Evolutionary conservation across 2,113 vertebrate genomes (phyloP), one percentile per base, ranked within the genome.

Genomic region (Corvus hawaiiensis): DNA sequence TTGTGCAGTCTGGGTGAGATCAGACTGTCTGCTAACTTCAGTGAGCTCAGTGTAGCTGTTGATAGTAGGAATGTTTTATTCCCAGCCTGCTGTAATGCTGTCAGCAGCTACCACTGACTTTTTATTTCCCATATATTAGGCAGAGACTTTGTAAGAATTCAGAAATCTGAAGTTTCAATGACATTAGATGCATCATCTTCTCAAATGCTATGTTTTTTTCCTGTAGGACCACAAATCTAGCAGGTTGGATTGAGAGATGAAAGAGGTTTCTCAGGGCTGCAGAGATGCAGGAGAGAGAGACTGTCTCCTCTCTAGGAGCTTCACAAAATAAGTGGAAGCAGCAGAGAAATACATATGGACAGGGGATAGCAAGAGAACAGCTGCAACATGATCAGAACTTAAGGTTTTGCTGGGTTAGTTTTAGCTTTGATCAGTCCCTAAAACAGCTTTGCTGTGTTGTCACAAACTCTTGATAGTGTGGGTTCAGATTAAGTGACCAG

Each of bases 111-210:
- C 73, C 28, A 37, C 44, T 93, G 90, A 81, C 88, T 82, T 87
- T 90, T 93, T 71, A 33, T 92, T 93, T 89, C 59, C 66, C 77
- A 44, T 95, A 75, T 84, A 78, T 92, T 90, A 93, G 52, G 52
- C 26, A 61, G 56, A 88, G 43, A 56, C 37, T 43, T 61, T 35
- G 32, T 43, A 71, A 77, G 72, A 43, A 76, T 68, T 76, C 30
- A 43, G 41, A 41, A 35, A 49, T 20, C 15, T 33, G 49, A 56
- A 55, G 63, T 77, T 90, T 43, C 48, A 16, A 0, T 35, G 41
- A 20, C 18, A 33, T 56, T 32, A 33, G 78, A 20, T 39, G 11
- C 33, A 37, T 73, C 55, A 66, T 88, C 56, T n/a, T 44, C 43
- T 90, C 4, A 1, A 51, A 15, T 1, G 2, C 33, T 76, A 0